These are phyloP conservation scores for Nothura maculosa DNA, from an alignment of 2,797 vertebrate species.

Conservation along the genomic window DNA sequence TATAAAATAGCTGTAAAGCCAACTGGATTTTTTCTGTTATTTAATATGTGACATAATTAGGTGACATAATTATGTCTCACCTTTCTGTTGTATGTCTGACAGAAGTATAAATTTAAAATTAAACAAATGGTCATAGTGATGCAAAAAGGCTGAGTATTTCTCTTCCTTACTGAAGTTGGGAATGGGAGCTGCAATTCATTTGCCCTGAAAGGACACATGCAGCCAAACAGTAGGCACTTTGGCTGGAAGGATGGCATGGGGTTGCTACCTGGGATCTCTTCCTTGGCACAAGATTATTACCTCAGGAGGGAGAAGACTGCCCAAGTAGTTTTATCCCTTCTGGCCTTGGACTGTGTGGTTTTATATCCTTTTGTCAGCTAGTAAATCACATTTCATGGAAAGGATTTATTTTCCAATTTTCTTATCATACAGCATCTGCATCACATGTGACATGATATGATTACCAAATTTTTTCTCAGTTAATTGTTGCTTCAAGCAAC, in stretches of 20 bases:
- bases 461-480: neutral
- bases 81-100: neutral
- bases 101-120: neutral
- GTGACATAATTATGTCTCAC: neutral
- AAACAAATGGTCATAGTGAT: neutral
- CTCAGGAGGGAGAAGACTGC: neutral
- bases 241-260: conserved; percentile 15
- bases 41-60: no score
- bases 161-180: neutral
- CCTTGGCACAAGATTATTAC: conserved; percentile 37
- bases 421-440: neutral
- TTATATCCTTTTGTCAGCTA: neutral
- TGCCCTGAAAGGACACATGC: conserved; percentile 20
- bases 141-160: neutral
- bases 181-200: conserved; percentile 1
- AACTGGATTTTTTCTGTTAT: neutral
- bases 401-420: conserved; percentile 11
- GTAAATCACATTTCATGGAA: neutral
- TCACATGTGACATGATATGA: neutral
- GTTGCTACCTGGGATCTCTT: conserved; percentile 47
- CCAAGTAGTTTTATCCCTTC: neutral
- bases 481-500: conserved; percentile 12
- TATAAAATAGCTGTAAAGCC: neutral
- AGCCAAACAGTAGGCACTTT: conserved; percentile 46
- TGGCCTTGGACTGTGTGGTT: neutral